Conservation (phyloP, 2,113 vertebrate species). For the Phycodurus eques region DNA sequence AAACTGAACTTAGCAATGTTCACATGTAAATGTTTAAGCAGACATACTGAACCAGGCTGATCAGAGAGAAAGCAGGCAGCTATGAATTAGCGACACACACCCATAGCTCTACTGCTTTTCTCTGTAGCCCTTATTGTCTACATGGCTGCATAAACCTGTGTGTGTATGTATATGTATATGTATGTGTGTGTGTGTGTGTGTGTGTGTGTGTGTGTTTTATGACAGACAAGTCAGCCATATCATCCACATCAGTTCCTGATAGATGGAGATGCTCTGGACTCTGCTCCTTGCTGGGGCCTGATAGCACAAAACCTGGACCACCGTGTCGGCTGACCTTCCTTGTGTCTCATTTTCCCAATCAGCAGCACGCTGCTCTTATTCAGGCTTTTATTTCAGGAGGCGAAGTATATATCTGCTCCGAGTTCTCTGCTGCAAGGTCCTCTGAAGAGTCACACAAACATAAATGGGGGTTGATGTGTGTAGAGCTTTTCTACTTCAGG, state of each 20-base stretch:
- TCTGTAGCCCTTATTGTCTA: conserved; percentile 46
- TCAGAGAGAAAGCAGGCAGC: conserved; percentile 80
- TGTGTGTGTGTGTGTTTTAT: conserved; percentile 13
- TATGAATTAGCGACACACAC: conserved; percentile 39
- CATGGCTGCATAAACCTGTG: conserved; percentile 21
- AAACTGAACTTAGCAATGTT: conserved; percentile 31
- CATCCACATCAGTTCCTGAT: conserved; percentile 65
- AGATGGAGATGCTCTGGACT: conserved; percentile 56
- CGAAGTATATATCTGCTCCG: conserved; percentile 84
- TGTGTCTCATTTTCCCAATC: conserved; percentile 19
- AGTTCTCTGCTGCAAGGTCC: conserved; percentile 89
- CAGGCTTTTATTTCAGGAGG: conserved; percentile 92
- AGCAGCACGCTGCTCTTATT: conserved; percentile 32
- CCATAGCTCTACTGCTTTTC: conserved; percentile 76
- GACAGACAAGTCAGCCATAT: conserved; percentile 31
- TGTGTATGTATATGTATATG: conserved; percentile 20
- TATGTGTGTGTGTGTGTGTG: conserved; percentile 14
- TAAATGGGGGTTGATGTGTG: neutral
- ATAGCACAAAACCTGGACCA: conserved; percentile 28
- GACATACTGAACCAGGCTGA: conserved; percentile 35
- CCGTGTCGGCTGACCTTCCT: conserved; percentile 9
- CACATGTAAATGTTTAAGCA: conserved; percentile 32
- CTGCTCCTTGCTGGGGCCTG: conserved; percentile 56
- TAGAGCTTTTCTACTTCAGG: no score
- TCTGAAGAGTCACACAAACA: conserved; percentile 69